A percentile compares a stretch with the other conserved stretches of the same genome.
These are phyloP conservation scores for Hypsibius dujardini DNA, from an alignment of 1,140 invertebrate species.

Conservation along the genomic window DNA sequence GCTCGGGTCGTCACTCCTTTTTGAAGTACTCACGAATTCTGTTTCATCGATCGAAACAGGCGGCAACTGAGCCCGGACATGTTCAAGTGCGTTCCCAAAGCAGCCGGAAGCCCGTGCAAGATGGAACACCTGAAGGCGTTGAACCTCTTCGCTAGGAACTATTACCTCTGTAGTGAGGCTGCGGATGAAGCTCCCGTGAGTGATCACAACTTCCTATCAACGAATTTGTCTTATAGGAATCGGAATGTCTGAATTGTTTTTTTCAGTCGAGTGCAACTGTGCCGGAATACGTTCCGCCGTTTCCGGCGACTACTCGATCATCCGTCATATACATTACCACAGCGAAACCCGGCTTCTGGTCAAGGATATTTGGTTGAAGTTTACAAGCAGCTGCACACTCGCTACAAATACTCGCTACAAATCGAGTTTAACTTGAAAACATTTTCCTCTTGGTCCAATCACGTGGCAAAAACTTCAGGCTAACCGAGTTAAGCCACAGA, in stretches of 20 bases:
- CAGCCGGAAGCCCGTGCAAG: neutral
- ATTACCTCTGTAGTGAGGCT: constrained; percentile 12
- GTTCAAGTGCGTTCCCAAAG: constrained; percentile 6
- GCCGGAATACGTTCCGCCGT: no score
- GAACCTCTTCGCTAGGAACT: constrained; percentile 12
- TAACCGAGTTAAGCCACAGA: no score
- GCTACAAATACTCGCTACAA: no score
- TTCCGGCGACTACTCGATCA: neutral
- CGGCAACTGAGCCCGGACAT: neutral
- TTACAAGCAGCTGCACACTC: no score
- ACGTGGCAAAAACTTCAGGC: no score
- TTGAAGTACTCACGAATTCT: neutral
- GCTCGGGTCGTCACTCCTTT: neutral
- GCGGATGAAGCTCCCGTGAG: neutral
- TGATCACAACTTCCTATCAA: neutral
- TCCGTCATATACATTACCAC: neutral
- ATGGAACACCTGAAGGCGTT: neutral
- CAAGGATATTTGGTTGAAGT: neutral
- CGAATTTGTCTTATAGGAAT: neutral
- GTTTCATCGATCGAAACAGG: neutral
- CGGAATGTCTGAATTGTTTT: no score
- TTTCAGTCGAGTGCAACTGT: no score
- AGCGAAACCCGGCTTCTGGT: constrained; percentile 5
- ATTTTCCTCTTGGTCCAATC: no score
- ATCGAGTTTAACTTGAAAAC: no score